Evolutionary conservation across 2,888 invertebrate species (phyloP), one percentile per base, ranked within the genome.

Genomic region (Sicus ferrugineus): DNA sequence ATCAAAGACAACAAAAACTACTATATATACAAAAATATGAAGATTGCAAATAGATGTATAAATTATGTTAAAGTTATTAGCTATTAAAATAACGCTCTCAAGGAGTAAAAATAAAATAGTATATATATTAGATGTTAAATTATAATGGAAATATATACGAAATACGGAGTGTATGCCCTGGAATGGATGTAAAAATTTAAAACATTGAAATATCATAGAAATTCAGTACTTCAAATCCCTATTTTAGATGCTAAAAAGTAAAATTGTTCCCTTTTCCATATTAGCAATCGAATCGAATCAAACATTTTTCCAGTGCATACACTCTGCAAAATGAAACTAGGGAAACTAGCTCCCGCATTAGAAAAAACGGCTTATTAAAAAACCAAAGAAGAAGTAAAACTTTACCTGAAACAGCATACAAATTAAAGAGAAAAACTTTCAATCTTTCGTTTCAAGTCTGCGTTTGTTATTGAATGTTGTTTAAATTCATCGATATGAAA

Each of bases 21-120:
- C 56, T 73, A 68, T 71, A 67, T 68, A 65, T 61, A 68, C 56
- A 73, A 54, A 68, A 65, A 73, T 69, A 72, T 72, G 69, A 71
- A 74, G 68, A 70, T 71, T 70, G 70, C 62, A 59, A 74, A 54
- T 68, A 68, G 67, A 70, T 54, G 72, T 71, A 74, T 70, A 74
- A 21, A 42, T 16, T 42, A 42, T 42, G n/a, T 7, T 42, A 16
- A 4, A 42, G n/a, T n/a, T n/a, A n/a, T n/a, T 42, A 42, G n/a
- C 5, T 42, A 9, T 16, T 7, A 42, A 3, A 42, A 42, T 42
- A 42, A 42, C 66, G 52, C 80, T 79, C 80, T 79, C 72, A 77
- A 80, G 78, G 78, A 80, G 78, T 77, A 74, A 76, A 72, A 64
- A 72, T 31, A 64, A 63, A 58, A 42, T 9, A 42, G 30, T 38